Base-by-base conservation (phyloP, 1,140 invertebrate species). In the Papilio helenus region DNA sequence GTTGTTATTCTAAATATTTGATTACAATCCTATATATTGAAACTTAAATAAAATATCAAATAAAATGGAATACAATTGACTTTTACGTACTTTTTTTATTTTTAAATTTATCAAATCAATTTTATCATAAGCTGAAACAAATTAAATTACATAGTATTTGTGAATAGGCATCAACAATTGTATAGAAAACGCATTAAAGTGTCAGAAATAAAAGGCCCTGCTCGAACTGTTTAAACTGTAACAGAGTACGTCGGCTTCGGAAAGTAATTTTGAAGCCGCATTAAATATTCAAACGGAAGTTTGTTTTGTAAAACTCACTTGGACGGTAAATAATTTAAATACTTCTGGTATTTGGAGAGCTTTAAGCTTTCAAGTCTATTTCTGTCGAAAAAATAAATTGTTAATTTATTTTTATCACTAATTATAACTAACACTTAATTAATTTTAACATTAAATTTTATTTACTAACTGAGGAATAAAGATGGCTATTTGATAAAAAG, bases 211-310 rank as follows among this genome's bases (percentile, higher is more conserved):
- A 26, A 61, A 68, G 12, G 12, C 3, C 0, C 3, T 55, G 7
- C 23, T 29, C 14, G 10, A 26, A 5, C 61, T 29, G 61, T 34
- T 29, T 65, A 29, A 58, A 65, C 23, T 65, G 58, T 65, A 68
- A 68, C 26, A 68, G 61, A 29, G 23, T 68, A 68, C 61, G 61
- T 68, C 26, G 26, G 61, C 26, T 68, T 68, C 61, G 61, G 26
- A 68, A 68, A 68, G 26, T 68, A 68, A 68, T 68, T 68, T 68
- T 68, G 61, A 68, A 68, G 61, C 61, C 61, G 26, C 26, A 68
- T 68, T 18, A 68, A 68, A 68, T 68, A 68, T 68, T 68, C 61
- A 68, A 68, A 68, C 61, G 61, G 61, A 68, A 68, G 61, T 68
- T 68, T 68, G 61, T 68, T 68, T 68, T 68, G 61, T 68, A 12